phyloP scores from a whole-genome alignment of 2,797 vertebrate genomes.

The Myotis findleyi region DNA sequence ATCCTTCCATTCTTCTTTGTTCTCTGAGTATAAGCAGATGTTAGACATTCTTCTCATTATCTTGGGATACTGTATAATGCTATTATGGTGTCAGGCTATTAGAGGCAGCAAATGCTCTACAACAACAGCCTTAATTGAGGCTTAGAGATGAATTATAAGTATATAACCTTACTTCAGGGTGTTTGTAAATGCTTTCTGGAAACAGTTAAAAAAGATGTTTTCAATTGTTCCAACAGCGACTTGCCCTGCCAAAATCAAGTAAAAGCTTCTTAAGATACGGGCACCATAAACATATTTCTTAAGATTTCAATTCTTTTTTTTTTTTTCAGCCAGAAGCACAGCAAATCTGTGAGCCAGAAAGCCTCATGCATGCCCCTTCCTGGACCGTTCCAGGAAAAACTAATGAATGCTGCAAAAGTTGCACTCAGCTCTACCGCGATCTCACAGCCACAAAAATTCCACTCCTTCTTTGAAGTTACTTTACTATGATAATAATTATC shows the following conservation, averaged over 20 bases:
- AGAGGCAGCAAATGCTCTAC: slow-evolving; percentile 66
- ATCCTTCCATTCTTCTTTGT: slow-evolving; percentile 63
- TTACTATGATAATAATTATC: slow-evolving; percentile 75
- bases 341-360: slow-evolving; percentile 82
- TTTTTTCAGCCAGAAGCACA: slow-evolving; percentile 76
- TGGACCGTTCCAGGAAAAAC: slow-evolving; percentile 78
- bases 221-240: slow-evolving; percentile 76
- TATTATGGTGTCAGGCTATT: slow-evolving; percentile 79
- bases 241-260: slow-evolving; percentile 85
- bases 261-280: slow-evolving; percentile 83
- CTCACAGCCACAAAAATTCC: slow-evolving; percentile 80
- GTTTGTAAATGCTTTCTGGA: slow-evolving; percentile 80
- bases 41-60: slow-evolving; percentile 73
- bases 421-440: slow-evolving; percentile 74
- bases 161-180: slow-evolving; percentile 75
- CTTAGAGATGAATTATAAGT: slow-evolving; percentile 73
- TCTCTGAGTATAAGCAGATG: slow-evolving; percentile 80
- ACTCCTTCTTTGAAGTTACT: slow-evolving; percentile 81
- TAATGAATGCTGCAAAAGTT: slow-evolving; percentile 76
- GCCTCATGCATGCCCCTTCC: slow-evolving; percentile 73
- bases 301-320: slow-evolving; percentile 76
- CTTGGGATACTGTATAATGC: slow-evolving; percentile 74
- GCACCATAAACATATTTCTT: slow-evolving; percentile 82
- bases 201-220: slow-evolving; percentile 85
- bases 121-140: slow-evolving; percentile 75